phyloP scores from a whole-genome alignment of 2,888 invertebrate genomes.

The Catonia carolina region DNA sequence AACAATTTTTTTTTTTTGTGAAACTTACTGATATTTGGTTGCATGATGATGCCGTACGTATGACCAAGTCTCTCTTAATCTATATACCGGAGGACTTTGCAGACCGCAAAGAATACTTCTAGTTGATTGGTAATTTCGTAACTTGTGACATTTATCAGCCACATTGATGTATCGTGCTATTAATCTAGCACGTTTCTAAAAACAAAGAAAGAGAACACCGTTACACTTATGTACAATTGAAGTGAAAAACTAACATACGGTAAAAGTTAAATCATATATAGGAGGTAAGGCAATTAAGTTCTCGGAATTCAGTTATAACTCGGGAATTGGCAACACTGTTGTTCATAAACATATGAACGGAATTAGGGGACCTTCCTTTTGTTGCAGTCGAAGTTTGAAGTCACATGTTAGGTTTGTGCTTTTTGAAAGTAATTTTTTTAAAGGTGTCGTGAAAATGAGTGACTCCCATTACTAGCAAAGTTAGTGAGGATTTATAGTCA shows the following conservation, averaged over 20 bases:
- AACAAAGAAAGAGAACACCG: constrained; percentile 14
- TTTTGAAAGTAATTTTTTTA: no score
- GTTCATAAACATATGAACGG: no score
- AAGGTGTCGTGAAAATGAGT: no score
- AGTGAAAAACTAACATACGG: background rate
- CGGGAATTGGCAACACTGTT: no score
- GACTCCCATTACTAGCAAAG: no score
- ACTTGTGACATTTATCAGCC: constrained; percentile 47
- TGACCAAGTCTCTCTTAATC: constrained; percentile 47
- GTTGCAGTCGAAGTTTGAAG: no score
- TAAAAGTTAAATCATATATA: background rate
- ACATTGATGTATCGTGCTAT: constrained; percentile 50
- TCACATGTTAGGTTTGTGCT: no score
- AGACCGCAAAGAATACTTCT: constrained; percentile 47
- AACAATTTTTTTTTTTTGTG: no score
- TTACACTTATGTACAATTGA: background rate
- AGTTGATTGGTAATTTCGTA: constrained; percentile 50
- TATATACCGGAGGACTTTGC: constrained; percentile 49
- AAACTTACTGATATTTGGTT: constrained; percentile 46
- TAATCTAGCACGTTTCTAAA: constrained; percentile 46
- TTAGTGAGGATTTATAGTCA: no score
- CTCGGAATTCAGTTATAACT: background rate
- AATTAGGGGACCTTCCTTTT: no score
- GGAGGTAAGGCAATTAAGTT: background rate
- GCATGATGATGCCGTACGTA: constrained; percentile 47